Base-by-base conservation (phyloP, 2,113 vertebrate species). In the Muntiacus reevesi region DNA sequence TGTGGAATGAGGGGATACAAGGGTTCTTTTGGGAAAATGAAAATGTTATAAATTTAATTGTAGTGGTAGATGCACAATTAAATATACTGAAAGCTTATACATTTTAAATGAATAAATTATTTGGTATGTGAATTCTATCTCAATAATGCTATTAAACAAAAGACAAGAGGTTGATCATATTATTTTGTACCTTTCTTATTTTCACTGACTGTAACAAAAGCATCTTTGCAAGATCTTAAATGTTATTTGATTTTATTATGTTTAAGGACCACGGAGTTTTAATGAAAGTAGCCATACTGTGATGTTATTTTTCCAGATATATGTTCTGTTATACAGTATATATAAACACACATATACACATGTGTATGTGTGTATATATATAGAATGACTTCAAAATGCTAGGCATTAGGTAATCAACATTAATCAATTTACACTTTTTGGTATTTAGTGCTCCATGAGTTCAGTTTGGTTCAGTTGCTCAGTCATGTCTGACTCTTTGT, bases 191-290 rank as follows among this genome's bases (percentile, higher is more conserved):
- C 15, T 50, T 50, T 7, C 4, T 64, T 67, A 83, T 91, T 62
- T 30, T 71, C 6, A 64, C 30, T 94, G 89, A 90, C 6, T 67
- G 12, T 74, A 93, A 96, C 5, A 54, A 60, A 96, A 81, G 15
- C 36, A 88, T 94, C 59, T 95, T 96, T 64, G 27, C 14, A 87
- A 87, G 81, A 79, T 50, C 55, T 84, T 2, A 87, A 90, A 64
- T 90, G 9, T 90, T 79, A 78, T 89, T 98, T 95, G 47, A 83
- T 92, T 91, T 89, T 93, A 86, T 89, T 90, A 43, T 71, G 92
- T 94, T 94, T 90, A 84, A 87, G 74, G 30, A 15, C 17, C 21
- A 40, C 5, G 15, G 6, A 86, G 2, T 81, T 95, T 95, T 45
- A 52, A 43, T 94, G 40, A 89, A 89, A 90, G 5, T 59, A 67